phyloP scores from a whole-genome alignment of 1,140 invertebrate genomes.

The Oncopodura yosiiana region DNA sequence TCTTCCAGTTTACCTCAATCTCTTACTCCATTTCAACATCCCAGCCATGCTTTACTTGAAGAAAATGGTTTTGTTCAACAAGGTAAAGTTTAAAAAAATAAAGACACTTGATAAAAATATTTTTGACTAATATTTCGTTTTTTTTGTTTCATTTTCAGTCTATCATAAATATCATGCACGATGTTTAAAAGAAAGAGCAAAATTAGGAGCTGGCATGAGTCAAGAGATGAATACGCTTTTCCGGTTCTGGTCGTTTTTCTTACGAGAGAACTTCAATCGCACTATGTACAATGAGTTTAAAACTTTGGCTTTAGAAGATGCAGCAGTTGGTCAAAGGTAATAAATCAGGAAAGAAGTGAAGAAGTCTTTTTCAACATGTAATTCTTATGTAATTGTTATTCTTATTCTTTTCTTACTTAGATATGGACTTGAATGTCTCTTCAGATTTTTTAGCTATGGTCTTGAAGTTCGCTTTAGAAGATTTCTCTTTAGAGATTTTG shows the following conservation, averaged over 20 bases:
- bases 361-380: not conserved
- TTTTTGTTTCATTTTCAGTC: no score
- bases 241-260: constrained; percentile 99
- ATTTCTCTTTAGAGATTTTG: constrained; percentile 90
- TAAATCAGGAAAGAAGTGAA: not conserved
- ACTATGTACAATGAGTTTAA: constrained; percentile 98
- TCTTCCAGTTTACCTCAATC: constrained; percentile 52
- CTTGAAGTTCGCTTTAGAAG: constrained; percentile 88
- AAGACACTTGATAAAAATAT: no score
- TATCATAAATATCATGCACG: constrained; percentile 90
- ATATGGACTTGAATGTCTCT: constrained; percentile 85
- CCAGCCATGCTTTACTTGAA: constrained; percentile 86
- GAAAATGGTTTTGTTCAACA: constrained; percentile 97
- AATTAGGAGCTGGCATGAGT: constrained; percentile 81
- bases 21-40: constrained; percentile 87
- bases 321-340: constrained; percentile 76
- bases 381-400: not conserved
- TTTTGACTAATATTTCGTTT: not conserved
- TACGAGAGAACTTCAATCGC: constrained; percentile 94
- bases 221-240: constrained; percentile 96
- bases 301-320: constrained; percentile 82
- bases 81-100: no score
- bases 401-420: constrained; percentile 39
- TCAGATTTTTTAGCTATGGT: constrained; percentile 97
- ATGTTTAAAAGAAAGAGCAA: constrained; percentile 76